phyloP scores from a whole-genome alignment of 2,888 invertebrate genomes.

The Meganola albula region DNA sequence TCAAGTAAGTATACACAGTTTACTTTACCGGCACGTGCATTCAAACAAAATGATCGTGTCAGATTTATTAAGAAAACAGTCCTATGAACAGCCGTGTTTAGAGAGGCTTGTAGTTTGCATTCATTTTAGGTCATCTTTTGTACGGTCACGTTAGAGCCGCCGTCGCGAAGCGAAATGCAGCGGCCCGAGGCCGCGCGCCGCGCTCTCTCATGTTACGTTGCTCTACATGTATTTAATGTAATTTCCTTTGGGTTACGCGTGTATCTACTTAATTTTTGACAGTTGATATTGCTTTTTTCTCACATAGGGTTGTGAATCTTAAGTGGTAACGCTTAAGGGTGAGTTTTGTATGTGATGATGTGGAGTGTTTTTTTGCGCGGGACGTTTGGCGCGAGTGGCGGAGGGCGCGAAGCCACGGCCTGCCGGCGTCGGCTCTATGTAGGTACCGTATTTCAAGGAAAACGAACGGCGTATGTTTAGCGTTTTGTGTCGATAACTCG shows the following conservation, averaged over 20 bases:
- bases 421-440: conserved; percentile 42
- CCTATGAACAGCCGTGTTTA: conserved; percentile 49
- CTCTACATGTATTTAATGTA: conserved; percentile 68
- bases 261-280: conserved; percentile 76
- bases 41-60: conserved; percentile 47
- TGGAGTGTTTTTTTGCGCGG: conserved; percentile 68
- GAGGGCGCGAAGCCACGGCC: conserved; percentile 51
- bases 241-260: conserved; percentile 70
- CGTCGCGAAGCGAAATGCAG: conserved; percentile 70
- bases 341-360: conserved; percentile 47
- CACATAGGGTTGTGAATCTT: conserved; percentile 60
- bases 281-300: conserved; percentile 67
- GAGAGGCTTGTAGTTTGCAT: conserved; percentile 58
- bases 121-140: conserved; percentile 77
- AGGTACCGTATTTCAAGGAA: conserved; percentile 65
- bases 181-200: conserved; percentile 72
- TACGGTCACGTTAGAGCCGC: conserved; percentile 65
- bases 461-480: conserved; percentile 48
- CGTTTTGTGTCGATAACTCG: conserved; percentile 50
- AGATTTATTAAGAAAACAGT: conserved; percentile 62
- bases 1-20: conserved; percentile 65
- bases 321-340: conserved; percentile 47
- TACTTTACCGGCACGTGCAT: conserved; percentile 43
- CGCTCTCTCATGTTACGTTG: conserved; percentile 58
- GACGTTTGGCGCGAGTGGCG: conserved; percentile 62